Evolutionary conservation across 2,888 invertebrate species (phyloP).

Genomic region (Himalopsyche tibetana): DNA sequence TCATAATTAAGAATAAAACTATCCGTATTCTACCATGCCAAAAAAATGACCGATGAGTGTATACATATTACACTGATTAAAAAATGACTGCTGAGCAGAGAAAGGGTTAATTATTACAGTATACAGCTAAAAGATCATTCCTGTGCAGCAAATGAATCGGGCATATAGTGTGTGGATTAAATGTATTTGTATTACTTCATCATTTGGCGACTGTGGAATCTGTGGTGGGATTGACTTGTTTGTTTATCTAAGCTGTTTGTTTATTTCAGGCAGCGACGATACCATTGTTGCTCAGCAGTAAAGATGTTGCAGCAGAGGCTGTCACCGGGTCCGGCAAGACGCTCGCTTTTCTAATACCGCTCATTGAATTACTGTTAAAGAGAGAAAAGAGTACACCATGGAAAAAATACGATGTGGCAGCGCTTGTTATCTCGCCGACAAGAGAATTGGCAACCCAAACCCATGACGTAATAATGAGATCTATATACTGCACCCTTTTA

Average conservation of each 20-base stretch:
- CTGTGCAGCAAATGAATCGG: too few species aligned
- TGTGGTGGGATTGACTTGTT: neutral
- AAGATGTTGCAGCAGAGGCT: constrained; percentile 98
- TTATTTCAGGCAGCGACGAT: constrained; percentile 91
- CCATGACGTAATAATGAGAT: constrained; percentile 75
- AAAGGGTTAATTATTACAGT: too few species aligned
- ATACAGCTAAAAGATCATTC: too few species aligned
- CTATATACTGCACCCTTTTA: neutral
- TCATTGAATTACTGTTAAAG: constrained; percentile 88
- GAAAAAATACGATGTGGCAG: constrained; percentile 87
- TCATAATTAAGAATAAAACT: neutral
- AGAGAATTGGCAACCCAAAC: constrained; percentile 96
- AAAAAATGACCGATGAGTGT: neutral
- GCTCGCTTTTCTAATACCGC: constrained; percentile 94
- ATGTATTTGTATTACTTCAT: too few species aligned
- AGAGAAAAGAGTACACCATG: constrained; percentile 80
- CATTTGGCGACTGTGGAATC: neutral
- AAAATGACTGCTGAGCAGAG: too few species aligned
- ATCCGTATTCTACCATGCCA: neutral
- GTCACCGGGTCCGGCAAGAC: constrained; percentile 99
- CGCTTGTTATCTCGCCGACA: constrained; percentile 95
- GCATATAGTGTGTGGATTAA: too few species aligned
- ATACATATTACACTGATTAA: neutral
- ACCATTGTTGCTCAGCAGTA: constrained; percentile 90
- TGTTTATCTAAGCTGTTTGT: constrained; percentile 32